Percentiles rank a stretch among this genome's conserved stretches.
These are phyloP conservation scores for Epinotia brunnichana DNA, from an alignment of 2,888 invertebrate species.

Conservation along the genomic window DNA sequence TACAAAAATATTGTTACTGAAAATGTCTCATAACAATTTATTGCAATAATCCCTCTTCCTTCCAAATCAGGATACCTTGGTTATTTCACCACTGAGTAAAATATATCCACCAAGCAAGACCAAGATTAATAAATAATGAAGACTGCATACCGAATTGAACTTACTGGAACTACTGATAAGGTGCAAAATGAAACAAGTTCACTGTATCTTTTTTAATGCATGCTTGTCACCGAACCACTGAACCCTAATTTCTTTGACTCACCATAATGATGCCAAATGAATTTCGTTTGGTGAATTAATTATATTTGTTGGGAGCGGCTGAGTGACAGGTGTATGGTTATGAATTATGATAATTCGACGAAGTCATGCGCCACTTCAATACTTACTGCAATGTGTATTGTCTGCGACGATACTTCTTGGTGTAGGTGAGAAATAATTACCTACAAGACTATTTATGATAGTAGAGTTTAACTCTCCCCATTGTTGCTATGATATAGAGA, in stretches of 20 bases:
- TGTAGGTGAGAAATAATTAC: slow-evolving; percentile 3
- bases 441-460: no score
- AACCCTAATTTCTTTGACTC: slow-evolving; percentile 33
- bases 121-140: no score
- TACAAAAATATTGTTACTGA: no score
- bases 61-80: no score
- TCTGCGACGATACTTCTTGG: neutral
- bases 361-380: slow-evolving; percentile 68
- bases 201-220: neutral
- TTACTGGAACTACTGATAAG: no score
- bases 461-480: no score
- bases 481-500: no score
- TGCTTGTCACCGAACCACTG: slow-evolving; percentile 18
- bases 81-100: no score
- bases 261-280: slow-evolving; percentile 59
- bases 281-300: slow-evolving; percentile 62
- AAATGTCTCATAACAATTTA: no score
- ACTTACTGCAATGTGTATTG: slow-evolving; percentile 45
- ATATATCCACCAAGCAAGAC: no score
- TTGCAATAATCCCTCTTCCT: no score
- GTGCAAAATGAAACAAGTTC: neutral
- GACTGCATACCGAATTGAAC: no score
- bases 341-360: slow-evolving; percentile 68
- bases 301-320: slow-evolving; percentile 67
- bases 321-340: slow-evolving; percentile 61